Conservation (phyloP, 1,140 invertebrate genomes). For the Zaprionus inermis region DNA sequence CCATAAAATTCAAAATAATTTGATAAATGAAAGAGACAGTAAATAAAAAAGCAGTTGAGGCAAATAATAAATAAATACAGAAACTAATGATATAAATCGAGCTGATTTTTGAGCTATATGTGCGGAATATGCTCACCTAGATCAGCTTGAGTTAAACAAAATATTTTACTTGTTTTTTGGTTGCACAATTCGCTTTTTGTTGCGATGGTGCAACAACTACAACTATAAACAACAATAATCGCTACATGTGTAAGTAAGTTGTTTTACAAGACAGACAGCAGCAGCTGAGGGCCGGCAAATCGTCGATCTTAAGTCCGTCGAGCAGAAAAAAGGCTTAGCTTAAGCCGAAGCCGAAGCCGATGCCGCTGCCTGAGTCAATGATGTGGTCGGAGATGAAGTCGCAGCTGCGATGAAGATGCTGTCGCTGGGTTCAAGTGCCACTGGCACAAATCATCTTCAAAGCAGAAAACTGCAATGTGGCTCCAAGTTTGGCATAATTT, state of each 20-base stretch:
- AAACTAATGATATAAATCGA: too few species aligned
- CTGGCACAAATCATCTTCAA: conserved; percentile 65
- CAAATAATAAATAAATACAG: too few species aligned
- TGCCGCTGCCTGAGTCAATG: neutral
- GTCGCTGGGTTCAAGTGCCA: conserved; percentile 66
- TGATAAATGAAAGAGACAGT: too few species aligned
- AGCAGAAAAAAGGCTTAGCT: conserved; percentile 4
- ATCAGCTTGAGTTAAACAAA: neutral
- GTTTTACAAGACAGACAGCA: conserved; percentile 32
- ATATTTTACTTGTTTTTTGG: neutral
- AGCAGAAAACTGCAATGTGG: conserved; percentile 37
- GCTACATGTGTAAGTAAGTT: conserved; percentile 24
- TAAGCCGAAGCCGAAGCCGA: neutral
- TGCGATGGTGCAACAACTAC: conserved; percentile 62
- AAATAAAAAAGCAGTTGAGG: too few species aligned
- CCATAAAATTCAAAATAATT: too few species aligned
- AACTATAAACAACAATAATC: conserved; percentile 26
- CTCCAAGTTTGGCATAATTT: conserved; percentile 68
- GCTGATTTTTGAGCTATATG: too few species aligned
- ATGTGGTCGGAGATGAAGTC: neutral
- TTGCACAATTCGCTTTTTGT: conserved; percentile 55
- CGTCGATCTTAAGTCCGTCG: conserved; percentile 10
- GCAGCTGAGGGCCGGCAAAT: conserved; percentile 28
- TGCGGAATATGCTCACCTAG: too few species aligned
- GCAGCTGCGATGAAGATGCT: conserved; percentile 12